Percentiles rank a stretch among this genome's conserved stretches.
These are phyloP conservation scores for Xiphophorus maculatus DNA, from an alignment of 2,113 vertebrate species.

Conservation along the genomic window DNA sequence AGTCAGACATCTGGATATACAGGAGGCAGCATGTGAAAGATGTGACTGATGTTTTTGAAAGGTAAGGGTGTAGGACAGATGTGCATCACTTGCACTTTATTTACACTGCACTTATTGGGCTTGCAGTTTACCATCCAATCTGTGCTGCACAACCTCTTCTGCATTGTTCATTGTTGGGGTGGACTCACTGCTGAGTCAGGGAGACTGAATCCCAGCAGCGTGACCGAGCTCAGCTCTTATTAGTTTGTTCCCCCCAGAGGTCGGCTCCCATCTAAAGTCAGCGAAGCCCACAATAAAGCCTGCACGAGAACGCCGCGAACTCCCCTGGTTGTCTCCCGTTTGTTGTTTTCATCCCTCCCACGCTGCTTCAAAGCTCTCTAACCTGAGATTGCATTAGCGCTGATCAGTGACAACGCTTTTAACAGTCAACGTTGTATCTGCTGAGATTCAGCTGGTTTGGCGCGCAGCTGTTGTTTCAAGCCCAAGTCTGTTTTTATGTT, in stretches of 20 bases:
- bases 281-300: slow-evolving; percentile 12
- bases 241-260: slow-evolving; percentile 35
- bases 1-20: slow-evolving; percentile 7
- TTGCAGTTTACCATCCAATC: background rate
- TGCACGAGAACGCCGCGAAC: slow-evolving; percentile 2
- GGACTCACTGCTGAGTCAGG: slow-evolving; percentile 53
- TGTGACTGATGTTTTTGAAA: background rate
- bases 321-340: background rate
- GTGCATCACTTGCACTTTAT: background rate
- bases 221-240: slow-evolving; percentile 50
- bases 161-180: slow-evolving; percentile 34
- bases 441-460: slow-evolving; percentile 1
- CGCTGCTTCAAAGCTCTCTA: background rate
- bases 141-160: slow-evolving; percentile 26
- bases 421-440: background rate
- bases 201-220: slow-evolving; percentile 28
- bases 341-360: background rate
- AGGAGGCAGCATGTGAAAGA: background rate
- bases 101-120: background rate
- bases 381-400: background rate
- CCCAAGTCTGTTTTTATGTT: background rate
- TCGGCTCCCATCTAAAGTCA: slow-evolving; percentile 25
- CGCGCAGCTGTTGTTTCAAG: background rate
- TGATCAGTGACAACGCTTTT: background rate
- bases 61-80: background rate